Evolutionary conservation across 2,797 vertebrate genomes (phyloP), one percentile per base, ranked within the genome.

Genomic region (Allochrocebus solatus): DNA sequence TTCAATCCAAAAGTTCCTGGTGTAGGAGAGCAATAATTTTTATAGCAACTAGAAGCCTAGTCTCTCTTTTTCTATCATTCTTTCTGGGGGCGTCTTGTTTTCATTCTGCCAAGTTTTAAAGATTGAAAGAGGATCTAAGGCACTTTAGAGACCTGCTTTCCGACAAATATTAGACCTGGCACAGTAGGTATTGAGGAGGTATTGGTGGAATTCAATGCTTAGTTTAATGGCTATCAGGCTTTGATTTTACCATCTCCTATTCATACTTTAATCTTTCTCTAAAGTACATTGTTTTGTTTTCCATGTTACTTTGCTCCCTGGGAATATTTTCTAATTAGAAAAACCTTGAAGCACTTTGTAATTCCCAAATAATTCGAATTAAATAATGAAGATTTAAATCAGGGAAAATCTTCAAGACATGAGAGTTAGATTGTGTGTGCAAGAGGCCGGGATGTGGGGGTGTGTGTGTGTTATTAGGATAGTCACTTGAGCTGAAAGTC

Each of bases 361-460:
- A 94, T 92, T 84, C 97, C 72, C 78, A 97, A 72, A 90, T 91
- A 92, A 96, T 84, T 92, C 43, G 88, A 89, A 95, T 96, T 92
- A 88, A 81, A 72, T 92, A 67, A 85, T 59, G 24, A 78, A 76
- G 30, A 84, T 95, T 92, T 94, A 89, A 96, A 91, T 75, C 16
- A 39, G 14, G 39, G 48, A 87, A 89, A 12, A 74, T 53, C 79
- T 75, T 67, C 33, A 96, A 93, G 70, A 89, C 14, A 2, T 8
- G 64, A 64, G 4, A 36, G 11, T 80, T 53, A 91, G 82, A 26
- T 30, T 78, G 5, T 53, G 9, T 53, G 75, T 61, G 41, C 33
- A n/a, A 92, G 50, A 90, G 41, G 41, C 80, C 22, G 14, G 33
- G 9, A 2, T 61, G 22, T 33, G 28, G 21, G 17, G 24, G 4